Evolutionary conservation across 2,113 vertebrate species (phyloP), one percentile per base, ranked within the genome.

Genomic region (Muscicapa adusta): DNA sequence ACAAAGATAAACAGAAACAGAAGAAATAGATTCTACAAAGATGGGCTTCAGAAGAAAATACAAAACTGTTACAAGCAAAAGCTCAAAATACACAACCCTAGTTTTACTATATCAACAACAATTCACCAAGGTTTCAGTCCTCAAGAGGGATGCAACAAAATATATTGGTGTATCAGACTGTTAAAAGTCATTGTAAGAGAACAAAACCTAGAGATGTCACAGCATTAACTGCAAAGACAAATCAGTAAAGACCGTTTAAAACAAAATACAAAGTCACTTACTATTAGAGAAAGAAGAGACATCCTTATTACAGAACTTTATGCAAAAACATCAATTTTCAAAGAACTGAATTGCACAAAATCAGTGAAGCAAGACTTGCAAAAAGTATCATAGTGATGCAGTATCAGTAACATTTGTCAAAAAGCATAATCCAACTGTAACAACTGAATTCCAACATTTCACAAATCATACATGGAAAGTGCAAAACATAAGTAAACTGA

Each of bases 21-120:
- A 83, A 77, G 73, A 91, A 86, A 85, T 29, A 73, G 40, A 78
- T 57, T 87, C 93, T 89, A 91, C 70, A 85, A 50, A 79, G 70
- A 76, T 22, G 38, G 7, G 33, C 82, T 95, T 79, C 74, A 88
- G 86, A 85, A 89, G n/a, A 82, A 85, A 89, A 91, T 8, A 84
- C 24, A 24, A 5, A 87, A 51, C 57, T 60, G 36, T 47, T 43
- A 36, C 1, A 87, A 61, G 31, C 24, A 40, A 57, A 51, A 91
- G 15, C 45, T 88, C 36, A 65, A 87, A 63, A 93, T 29, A 81
- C 31, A 77, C 13, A 89, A 58, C 70, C n/a, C 61, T 60, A 47
- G 24, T 48, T 88, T 72, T 56, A 91, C 56, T 66, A 5, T n/a
- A 57, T 63, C n/a, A 83, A 40, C 8, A 77, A 31, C 63, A 81